Base-by-base conservation (phyloP, 2,888 invertebrate genomes). In the Globia sparganii region DNA sequence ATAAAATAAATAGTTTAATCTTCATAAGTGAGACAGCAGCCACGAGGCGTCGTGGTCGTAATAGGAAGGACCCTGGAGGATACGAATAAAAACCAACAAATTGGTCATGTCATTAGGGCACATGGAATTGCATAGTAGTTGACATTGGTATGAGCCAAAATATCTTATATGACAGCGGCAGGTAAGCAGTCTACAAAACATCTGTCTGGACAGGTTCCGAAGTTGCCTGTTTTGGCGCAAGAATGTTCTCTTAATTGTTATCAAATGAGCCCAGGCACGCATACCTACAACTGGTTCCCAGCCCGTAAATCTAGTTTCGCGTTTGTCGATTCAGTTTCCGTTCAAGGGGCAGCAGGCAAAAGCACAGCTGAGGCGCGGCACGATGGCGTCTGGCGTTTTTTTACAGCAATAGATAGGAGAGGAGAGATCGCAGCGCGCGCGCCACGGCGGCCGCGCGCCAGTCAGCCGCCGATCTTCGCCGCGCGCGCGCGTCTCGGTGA, bases 361-460 rank as follows among this genome's bases (percentile, higher is more conserved):
- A 91, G 91, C 90, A 90, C 91, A 92, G 91, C 91, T 91, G 92
- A 88, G 91, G 84, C 81, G 87, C 88, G 88, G 83, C 86, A 86
- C 81, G 79, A 85, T 83, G 88, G 89, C 89, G 89, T 88, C 89
- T 90, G 89, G 87, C 87, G 78, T 85, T 91, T 93, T 93, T 94
- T 93, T 91, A 91, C 89, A 89, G 92, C 91, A 91, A 91, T 91
- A 91, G 93, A 91, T 91, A 91, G 86, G 89, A 88, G n/a, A 86
- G 92, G 95, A 93, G 94, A 94, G 95, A 94, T 94, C 94, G 93
- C 91, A 90, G 94, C 95, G 94, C 94, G 93, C 93, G 94, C 94
- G 91, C 91, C 90, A 81, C 80, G 68, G 85, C 85, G 75, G 80
- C 91, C 88, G 89, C 86, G 84, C 87, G 92, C 90, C 93, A 96